These are phyloP conservation scores for Acyrthosiphon pisum DNA, from an alignment of 1,140 invertebrate species.

Conservation along the genomic window DNA sequence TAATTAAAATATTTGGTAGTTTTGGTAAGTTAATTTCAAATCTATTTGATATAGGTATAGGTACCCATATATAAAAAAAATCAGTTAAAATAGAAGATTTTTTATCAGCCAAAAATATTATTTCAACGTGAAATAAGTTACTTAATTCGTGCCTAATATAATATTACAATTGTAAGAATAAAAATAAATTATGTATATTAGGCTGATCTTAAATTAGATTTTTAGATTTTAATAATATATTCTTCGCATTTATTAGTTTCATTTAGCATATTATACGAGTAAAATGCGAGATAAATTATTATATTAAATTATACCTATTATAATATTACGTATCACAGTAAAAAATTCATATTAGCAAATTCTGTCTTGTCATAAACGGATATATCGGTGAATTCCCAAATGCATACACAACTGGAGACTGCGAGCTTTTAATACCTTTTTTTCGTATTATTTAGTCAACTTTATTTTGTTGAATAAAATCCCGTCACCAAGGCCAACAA, in stretches of 20 bases:
- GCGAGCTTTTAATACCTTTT: not conserved
- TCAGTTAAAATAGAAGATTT: no score
- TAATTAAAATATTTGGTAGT: not conserved
- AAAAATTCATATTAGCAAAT: not conserved
- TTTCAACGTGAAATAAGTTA: no score
- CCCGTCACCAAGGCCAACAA: not conserved
- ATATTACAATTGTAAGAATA: no score
- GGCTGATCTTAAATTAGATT: no score
- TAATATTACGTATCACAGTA: not conserved
- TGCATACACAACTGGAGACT: not conserved
- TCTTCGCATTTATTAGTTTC: not conserved
- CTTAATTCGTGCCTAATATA: no score
- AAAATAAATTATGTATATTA: no score
- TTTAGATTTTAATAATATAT: not conserved
- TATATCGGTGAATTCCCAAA: not conserved
- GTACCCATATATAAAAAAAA: no score
- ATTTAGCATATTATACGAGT: not conserved
- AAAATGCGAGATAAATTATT: not conserved
- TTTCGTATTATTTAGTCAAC: not conserved
- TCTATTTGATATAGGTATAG: no score
- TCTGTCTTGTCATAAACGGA: no score
- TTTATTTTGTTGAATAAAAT: not conserved
- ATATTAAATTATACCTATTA: not conserved
- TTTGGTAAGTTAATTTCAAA: not conserved
- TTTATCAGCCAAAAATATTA: no score